A percentile compares a stretch with the other conserved stretches of the same genome.
Conservation (phyloP, 2,888 invertebrate genomes). For the Plutella xylostella region DNA sequence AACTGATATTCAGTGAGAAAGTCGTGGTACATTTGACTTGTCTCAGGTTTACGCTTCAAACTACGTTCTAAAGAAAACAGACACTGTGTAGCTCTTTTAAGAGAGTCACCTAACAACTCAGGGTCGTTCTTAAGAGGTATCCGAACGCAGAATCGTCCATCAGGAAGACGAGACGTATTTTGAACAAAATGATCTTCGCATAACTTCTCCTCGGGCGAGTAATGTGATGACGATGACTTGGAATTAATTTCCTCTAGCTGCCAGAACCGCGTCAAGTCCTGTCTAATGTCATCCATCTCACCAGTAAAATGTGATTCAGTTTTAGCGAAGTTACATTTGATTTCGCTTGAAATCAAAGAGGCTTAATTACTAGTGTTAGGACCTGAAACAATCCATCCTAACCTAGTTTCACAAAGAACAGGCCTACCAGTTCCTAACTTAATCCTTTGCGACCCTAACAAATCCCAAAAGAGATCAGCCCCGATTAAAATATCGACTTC, state of each 20-base stretch:
- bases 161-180: constrained; percentile 18
- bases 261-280: too few species aligned
- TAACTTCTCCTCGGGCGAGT: background rate
- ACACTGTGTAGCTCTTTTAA: constrained; percentile 17
- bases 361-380: background rate
- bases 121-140: constrained; percentile 19
- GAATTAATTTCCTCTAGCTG: too few species aligned
- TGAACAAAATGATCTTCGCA: constrained; percentile 22
- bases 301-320: background rate
- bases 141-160: constrained; percentile 22
- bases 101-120: constrained; percentile 18
- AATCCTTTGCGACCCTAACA: background rate
- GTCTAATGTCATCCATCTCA: too few species aligned
- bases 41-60: constrained; percentile 8
- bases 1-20: constrained; percentile 19
- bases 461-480: background rate
- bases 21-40: too few species aligned
- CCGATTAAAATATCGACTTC: background rate
- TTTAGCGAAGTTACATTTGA: background rate
- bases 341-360: background rate
- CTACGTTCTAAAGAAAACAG: constrained; percentile 16
- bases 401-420: background rate
- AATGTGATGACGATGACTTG: background rate
- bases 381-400: background rate
- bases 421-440: background rate